Base-by-base conservation (phyloP, 1,140 invertebrate genomes). In the Pectinophora gossypiella region DNA sequence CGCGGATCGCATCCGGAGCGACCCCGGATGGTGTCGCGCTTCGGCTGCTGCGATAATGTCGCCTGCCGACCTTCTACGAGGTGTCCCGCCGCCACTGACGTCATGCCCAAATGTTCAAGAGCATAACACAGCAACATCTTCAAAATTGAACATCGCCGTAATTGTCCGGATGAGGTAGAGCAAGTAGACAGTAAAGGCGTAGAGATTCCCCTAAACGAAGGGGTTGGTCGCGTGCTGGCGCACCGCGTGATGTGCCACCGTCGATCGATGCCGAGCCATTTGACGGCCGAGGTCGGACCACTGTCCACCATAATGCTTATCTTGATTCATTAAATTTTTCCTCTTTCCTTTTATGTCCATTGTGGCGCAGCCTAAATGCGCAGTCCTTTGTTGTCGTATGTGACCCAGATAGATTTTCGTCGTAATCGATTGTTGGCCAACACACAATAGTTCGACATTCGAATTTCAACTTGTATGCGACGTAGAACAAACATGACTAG, bases 261-360 rank as follows among this genome's bases (percentile, higher is more conserved):
- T 65, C 76, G 73, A 83, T 84, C 82, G 80, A 86, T 82, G 70
- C 56, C 52, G 56, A 69, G 65, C 63, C 68, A 76, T 82, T 85
- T 84, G 82, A 80, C 73, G 82, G 82, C 82, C 79, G 82, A 85
- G 82, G 82, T 85, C 78, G 82, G 67, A 68, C 64, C 64, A 72
- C 72, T 84, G 75, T 80, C 76, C 79, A 83, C 76, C 64, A 81
- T 56, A 71, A 71, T 64, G 61, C 78, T 85, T 85, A 85, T 85
- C 82, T 69, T 76, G 82, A 84, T 85, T 79, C 76, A 77, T 76
- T 75, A 68, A n/a, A 65, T 69, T 75, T 56, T 76, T 68, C 59
- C 59, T 72, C 61, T 67, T 56, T 59, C 50, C 59, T 53, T 59
- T 61, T 61, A 66, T 65, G 61, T 64, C 63, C 55, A 73, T 71